Evolutionary conservation across 1,140 invertebrate genomes (phyloP).

Genomic region (Halotydeus destructor): DNA sequence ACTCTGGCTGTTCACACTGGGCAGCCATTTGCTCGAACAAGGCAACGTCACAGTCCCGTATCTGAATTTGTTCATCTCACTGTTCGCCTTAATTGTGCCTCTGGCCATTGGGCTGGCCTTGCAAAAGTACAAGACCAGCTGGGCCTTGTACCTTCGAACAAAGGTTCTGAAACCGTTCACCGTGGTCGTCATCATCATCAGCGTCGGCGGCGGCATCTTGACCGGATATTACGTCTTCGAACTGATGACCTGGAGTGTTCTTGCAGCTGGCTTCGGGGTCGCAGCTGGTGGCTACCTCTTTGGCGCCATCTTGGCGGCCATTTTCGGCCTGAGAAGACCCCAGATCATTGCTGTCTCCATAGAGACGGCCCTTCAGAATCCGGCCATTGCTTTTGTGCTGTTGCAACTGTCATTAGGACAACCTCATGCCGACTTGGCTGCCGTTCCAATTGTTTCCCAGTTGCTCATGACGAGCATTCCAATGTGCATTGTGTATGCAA

Average conservation of each 20-base stretch:
- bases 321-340: conserved; percentile 12
- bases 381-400: conserved; percentile 27
- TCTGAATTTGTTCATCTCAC: conserved; percentile 24
- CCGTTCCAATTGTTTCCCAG: conserved; percentile 24
- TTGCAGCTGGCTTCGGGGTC: conserved; percentile 25
- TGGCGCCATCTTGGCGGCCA: conserved; percentile 21
- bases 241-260: conserved; percentile 25
- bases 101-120: conserved; percentile 24
- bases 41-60: conserved; percentile 25
- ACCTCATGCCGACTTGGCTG: conserved; percentile 27
- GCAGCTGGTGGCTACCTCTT: conserved; percentile 32
- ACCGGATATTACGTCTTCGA: too few relatives aligned
- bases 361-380: conserved; percentile 32
- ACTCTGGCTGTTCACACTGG: conserved; percentile 29
- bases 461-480: conserved; percentile 20
- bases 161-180: conserved; percentile 22
- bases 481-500: conserved; percentile 13
- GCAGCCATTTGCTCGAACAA: conserved; percentile 17
- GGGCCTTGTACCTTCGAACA: conserved; percentile 17
- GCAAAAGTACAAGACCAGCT: conserved; percentile 18
- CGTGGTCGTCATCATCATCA: conserved; percentile 25
- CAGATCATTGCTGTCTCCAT: conserved; percentile 29
- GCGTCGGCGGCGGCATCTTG: conserved; percentile 28
- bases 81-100: conserved; percentile 25
- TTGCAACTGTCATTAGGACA: conserved; percentile 26